phyloP scores from a whole-genome alignment of 2,888 invertebrate species.

The Himalopsyche japonica region DNA sequence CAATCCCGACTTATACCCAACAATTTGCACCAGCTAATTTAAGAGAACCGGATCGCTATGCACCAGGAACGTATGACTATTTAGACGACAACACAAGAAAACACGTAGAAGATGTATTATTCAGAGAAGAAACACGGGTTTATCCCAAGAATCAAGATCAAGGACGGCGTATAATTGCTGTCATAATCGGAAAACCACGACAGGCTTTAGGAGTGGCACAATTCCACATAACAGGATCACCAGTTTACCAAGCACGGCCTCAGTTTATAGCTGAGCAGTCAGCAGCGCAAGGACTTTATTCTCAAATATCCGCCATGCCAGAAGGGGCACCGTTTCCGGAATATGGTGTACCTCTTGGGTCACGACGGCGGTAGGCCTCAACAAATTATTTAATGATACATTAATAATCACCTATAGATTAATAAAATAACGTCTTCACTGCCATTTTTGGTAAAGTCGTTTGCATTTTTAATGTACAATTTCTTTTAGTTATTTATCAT shows the following conservation, averaged over 20 bases:
- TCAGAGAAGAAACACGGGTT: constrained; percentile 13
- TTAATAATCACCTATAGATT: not conserved
- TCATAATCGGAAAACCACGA: constrained; percentile 6
- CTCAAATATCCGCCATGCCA: not conserved
- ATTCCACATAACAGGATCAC: not conserved
- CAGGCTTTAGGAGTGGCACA: not conserved
- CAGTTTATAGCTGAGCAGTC: not conserved
- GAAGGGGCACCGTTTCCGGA: not conserved
- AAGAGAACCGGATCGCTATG: not conserved
- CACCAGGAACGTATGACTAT: not conserved
- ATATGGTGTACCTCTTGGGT: not conserved
- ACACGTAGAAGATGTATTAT: constrained; percentile 7
- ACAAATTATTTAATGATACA: not conserved
- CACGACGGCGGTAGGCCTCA: not conserved
- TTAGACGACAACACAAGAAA: constrained; percentile 1
- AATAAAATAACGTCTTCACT: not conserved
- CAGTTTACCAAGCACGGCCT: not conserved
- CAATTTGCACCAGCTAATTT: not conserved
- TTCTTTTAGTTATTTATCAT: not conserved
- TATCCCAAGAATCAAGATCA: not conserved
- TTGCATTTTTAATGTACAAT: not conserved
- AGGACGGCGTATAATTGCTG: not conserved
- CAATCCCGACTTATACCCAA: not conserved
- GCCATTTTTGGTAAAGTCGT: not conserved
- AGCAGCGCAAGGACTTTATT: not conserved